Evolutionary conservation across 2,113 vertebrate species (phyloP).

Genomic region (Paedocypris sp.): DNA sequence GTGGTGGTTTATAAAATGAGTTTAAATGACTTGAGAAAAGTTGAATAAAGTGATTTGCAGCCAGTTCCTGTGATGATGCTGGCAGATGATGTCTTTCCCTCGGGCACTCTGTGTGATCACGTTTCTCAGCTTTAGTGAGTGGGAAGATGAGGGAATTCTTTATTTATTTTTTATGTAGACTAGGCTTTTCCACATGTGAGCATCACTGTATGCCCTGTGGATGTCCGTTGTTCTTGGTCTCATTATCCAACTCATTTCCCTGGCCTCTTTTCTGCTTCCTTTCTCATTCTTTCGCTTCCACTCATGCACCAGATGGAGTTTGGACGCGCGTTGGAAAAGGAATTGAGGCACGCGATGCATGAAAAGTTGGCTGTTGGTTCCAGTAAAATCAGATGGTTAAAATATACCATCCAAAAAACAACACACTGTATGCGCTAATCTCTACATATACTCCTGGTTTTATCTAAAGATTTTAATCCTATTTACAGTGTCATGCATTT

Average conservation of each 20-base stretch:
- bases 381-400: no score
- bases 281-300: neutral
- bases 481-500: no score
- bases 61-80: neutral
- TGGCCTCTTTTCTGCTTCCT: neutral
- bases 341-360: neutral
- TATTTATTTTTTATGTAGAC: neutral
- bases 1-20: neutral
- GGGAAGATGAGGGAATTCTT: neutral
- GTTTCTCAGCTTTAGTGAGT: neutral
- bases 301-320: neutral
- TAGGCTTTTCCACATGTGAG: neutral
- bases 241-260: neutral
- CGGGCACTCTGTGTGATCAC: neutral
- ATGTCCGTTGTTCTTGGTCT: neutral
- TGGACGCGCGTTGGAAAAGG: neutral
- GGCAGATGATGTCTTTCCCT: neutral
- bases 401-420: no score
- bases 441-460: no score
- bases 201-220: neutral
- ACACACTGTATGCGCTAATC: no score
- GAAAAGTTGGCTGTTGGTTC: no score
- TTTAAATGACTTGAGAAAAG: neutral
- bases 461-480: no score
- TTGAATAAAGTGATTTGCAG: neutral